Evolutionary conservation across 1,140 invertebrate genomes (phyloP).

Genomic region (Hycleus cichorii): DNA sequence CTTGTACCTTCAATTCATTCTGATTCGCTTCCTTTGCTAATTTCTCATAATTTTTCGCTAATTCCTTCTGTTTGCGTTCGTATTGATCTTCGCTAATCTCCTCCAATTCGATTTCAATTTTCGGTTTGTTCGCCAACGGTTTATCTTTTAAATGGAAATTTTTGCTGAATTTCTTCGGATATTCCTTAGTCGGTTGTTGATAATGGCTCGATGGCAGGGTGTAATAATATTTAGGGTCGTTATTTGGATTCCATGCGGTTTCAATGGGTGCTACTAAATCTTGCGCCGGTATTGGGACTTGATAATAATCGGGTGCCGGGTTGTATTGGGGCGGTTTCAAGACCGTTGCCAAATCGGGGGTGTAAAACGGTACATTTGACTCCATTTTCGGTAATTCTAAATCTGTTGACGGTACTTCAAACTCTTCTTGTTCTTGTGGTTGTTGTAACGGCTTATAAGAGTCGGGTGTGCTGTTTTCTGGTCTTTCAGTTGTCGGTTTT

Average conservation of each 20-base stretch:
- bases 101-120: slow-evolving; percentile 29
- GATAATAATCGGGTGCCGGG: slow-evolving; percentile 22
- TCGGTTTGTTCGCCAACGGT: slow-evolving; percentile 28
- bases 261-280: slow-evolving; percentile 31
- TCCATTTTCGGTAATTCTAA: slow-evolving; percentile 30
- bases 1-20: slow-evolving; percentile 24
- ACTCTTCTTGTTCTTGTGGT: slow-evolving; percentile 7
- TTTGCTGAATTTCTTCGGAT: slow-evolving; percentile 39
- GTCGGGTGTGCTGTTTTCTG: neutral
- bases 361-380: slow-evolving; percentile 27
- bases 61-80: slow-evolving; percentile 30
- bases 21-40: slow-evolving; percentile 36
- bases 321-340: slow-evolving; percentile 25
- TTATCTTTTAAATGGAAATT: slow-evolving; percentile 36
- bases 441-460: slow-evolving; percentile 7
- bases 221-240: slow-evolving; percentile 37
- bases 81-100: slow-evolving; percentile 28
- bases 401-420: slow-evolving; percentile 12
- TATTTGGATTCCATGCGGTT: slow-evolving; percentile 36
- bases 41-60: slow-evolving; percentile 30
- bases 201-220: slow-evolving; percentile 27
- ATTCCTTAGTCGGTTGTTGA: slow-evolving; percentile 31
- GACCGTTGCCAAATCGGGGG: slow-evolving; percentile 23
- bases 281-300: slow-evolving; percentile 32
- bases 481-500: slow-evolving; percentile 6